Conservation (phyloP, 2,113 vertebrate genomes). For the rat (Rattus norvegicus) region GRCr8 NC_086029.1:83232501-83233000, state of each 20-base stretch:
- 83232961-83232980: neutral
- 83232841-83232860: neutral
- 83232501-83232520: neutral
- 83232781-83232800: neutral
- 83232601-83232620: accelerated
- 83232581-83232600: neutral
- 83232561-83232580: neutral
- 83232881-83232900: neutral
- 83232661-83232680: neutral
- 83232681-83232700: neutral
- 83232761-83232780: neutral
- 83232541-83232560: neutral
- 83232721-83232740: neutral
- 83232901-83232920: neutral
- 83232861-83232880: neutral
- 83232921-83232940: neutral
- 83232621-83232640: neutral
- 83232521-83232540: accelerated
- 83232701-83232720: neutral
- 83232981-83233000: neutral
- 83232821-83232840: neutral
- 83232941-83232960: neutral
- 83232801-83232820: neutral
- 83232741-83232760: neutral
- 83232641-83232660: neutral